Evolutionary conservation across 2,113 vertebrate genomes (phyloP).

Genomic region (Alectura lathami): DNA sequence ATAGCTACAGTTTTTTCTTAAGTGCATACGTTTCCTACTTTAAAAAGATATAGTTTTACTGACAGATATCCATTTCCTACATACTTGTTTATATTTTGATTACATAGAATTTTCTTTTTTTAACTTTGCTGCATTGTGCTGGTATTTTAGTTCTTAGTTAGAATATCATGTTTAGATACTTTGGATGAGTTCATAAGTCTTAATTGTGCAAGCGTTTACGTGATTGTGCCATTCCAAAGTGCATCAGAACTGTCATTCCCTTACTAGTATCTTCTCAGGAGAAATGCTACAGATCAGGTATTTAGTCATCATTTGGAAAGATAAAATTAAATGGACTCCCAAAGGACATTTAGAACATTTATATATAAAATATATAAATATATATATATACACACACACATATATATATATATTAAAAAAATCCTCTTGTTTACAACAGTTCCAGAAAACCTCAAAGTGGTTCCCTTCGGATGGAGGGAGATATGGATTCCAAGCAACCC

Average conservation of each 20-base stretch:
- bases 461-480: constrained; percentile 74
- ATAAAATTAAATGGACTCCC: constrained; percentile 76
- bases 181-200: constrained; percentile 86
- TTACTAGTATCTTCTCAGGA: constrained; percentile 86
- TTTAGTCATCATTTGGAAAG: constrained; percentile 79
- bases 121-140: constrained; percentile 79
- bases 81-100: constrained; percentile 82
- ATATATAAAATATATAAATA: constrained; percentile 69
- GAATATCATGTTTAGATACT: constrained; percentile 78
- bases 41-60: constrained; percentile 66
- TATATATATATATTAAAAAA: constrained; percentile 11
- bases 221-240: constrained; percentile 88
- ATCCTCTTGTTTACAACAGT: constrained; percentile 84
- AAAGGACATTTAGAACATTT: constrained; percentile 74
- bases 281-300: constrained; percentile 83
- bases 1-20: constrained; percentile 68
- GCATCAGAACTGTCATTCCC: constrained; percentile 86
- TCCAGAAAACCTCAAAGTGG: constrained; percentile 78
- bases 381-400: constrained; percentile 47
- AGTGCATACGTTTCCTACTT: constrained; percentile 74
- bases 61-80: constrained; percentile 76
- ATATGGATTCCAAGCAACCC: constrained; percentile 74
- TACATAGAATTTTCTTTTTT: constrained; percentile 77
- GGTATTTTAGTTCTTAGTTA: constrained; percentile 75
- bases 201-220: constrained; percentile 87